Percentiles rank a stretch among this genome's conserved stretches.
Conservation (phyloP, 1,140 invertebrate species). For the Cotesia typhae region DNA sequence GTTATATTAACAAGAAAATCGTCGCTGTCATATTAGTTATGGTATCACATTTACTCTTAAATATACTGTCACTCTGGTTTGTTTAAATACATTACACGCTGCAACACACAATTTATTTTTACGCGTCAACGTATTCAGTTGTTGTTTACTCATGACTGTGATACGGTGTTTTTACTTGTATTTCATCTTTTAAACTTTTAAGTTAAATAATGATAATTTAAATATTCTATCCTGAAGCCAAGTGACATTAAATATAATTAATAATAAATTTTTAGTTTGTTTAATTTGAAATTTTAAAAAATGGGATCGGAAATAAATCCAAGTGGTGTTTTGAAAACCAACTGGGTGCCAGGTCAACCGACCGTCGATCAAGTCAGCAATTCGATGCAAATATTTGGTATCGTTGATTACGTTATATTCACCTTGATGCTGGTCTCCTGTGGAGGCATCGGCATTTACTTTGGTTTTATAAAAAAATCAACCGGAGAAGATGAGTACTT, state of each 20-base stretch:
- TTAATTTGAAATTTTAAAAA: not conserved
- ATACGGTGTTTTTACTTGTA: not conserved
- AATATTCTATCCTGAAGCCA: no score
- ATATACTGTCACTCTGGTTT: not conserved
- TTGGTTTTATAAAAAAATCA: slow-evolving; percentile 77
- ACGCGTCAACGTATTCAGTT: no score
- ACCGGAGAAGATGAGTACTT: slow-evolving; percentile 79
- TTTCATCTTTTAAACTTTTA: not conserved
- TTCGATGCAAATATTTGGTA: slow-evolving; percentile 73
- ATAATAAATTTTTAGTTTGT: no score
- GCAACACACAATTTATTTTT: no score
- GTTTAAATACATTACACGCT: not conserved
- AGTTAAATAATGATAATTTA: no score
- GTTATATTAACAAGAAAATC: slow-evolving; percentile 49
- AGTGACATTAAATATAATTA: no score
- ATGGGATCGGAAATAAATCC: slow-evolving; percentile 39
- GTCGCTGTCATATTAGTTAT: slow-evolving; percentile 34
- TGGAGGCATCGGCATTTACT: slow-evolving; percentile 56
- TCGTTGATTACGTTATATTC: slow-evolving; percentile 77
- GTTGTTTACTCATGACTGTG: slow-evolving; percentile 1
- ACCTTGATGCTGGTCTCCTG: slow-evolving; percentile 76
- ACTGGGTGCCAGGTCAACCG: slow-evolving; percentile 46
- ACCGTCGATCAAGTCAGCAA: slow-evolving; percentile 69
- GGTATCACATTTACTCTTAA: slow-evolving; percentile 9
- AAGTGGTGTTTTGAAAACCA: slow-evolving; percentile 15